phyloP scores from a whole-genome alignment of 2,113 vertebrate genomes.

The Macrotis lagotis region DNA sequence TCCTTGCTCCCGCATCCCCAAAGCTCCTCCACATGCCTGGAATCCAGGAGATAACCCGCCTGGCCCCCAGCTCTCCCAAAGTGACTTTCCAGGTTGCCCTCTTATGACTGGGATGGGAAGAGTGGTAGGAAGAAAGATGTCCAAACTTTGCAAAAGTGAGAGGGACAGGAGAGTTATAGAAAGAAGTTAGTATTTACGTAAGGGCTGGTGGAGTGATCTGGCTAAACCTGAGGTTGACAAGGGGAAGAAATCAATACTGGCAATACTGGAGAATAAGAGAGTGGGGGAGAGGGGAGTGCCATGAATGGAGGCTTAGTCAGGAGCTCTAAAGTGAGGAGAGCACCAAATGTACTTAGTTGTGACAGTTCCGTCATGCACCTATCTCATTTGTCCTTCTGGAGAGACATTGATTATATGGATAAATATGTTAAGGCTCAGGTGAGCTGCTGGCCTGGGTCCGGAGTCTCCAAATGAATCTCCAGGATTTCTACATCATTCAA shows the following conservation, averaged over 20 bases:
- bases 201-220: background rate
- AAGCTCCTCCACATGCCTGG: background rate
- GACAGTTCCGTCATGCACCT: background rate
- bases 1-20: background rate
- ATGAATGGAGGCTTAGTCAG: background rate
- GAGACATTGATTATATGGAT: background rate
- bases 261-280: background rate
- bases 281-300: background rate
- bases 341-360: background rate
- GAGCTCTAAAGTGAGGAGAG: background rate
- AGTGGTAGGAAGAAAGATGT: background rate
- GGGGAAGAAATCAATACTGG: background rate
- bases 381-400: background rate
- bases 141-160: slow-evolving; percentile 43
- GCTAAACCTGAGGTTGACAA: background rate
- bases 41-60: background rate
- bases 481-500: background rate
- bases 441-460: background rate
- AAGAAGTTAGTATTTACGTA: background rate
- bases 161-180: background rate
- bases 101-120: background rate
- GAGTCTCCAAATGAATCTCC: background rate
- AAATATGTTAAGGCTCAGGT: background rate
- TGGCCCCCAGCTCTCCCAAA: too few species aligned
- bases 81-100: background rate